Base-by-base conservation (phyloP, 2,113 vertebrate genomes). In the Ifrita kowaldi region DNA sequence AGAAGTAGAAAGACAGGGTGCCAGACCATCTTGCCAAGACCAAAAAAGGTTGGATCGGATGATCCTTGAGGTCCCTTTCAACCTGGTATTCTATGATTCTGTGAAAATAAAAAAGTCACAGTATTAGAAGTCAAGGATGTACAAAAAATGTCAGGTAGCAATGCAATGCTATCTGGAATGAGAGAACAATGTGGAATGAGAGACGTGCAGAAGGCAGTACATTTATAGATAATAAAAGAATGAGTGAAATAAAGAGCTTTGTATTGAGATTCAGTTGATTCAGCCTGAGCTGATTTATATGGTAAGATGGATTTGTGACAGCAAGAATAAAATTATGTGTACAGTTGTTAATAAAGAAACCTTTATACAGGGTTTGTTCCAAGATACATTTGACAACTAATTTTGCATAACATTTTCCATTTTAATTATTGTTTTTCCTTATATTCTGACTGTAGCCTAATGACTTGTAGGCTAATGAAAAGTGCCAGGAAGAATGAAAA, bases 341-440 rank as follows among this genome's bases (percentile, higher is more conserved):
- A 49, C 33, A 47, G 13, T 82, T 90, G 15, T 53, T 91, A 49
- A 71, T 71, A 79, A 94, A 56, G 28, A 87, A 75, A 44, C 2
- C 10, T 42, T 84, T 77, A 32, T 39, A 28, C 6, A 20, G 20
- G 35, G 16, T 69, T 94, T 97, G 7, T 90, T 89, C 79, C 35
- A 46, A 85, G 24, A 85, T 16, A 57, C 68, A 91, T 76, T 81
- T 68, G 69, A 79, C 64, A 87, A 92, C 78, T 87, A 87, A 87
- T 89, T 94, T 87, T 75, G 56, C 62, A 53, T 84, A 65, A 42
- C 9, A 49, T 39, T 89, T 91, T 95, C 42, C 14, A 35, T 89
- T 84, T 87, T 87, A 91, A 91, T 91, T 85, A 76, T 32, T 95
- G 67, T 30, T 95, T 96, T 92, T 82, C 49, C 37, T 76, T 91